A percentile compares a stretch with the other conserved stretches of the same genome.
These are phyloP conservation scores for Drosophila nr. medialis DNA, from an alignment of 2,888 invertebrate genomes.

Conservation along the genomic window DNA sequence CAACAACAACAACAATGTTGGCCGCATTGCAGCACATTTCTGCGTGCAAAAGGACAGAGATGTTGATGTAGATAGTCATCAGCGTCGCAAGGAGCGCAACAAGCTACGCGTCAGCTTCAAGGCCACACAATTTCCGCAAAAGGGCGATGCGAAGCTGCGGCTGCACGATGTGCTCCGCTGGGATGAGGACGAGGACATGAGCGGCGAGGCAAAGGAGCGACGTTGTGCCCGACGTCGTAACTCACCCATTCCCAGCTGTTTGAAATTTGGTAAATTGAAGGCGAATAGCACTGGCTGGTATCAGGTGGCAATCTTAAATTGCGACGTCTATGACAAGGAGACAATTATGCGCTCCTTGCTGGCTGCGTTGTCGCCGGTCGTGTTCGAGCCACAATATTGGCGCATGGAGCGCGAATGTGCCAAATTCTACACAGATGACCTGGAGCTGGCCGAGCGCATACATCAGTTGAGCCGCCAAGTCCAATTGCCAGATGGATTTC, in stretches of 20 bases:
- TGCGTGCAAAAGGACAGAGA: conserved; percentile 62
- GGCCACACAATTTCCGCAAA: conserved; percentile 65
- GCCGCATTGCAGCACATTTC: conserved; percentile 70
- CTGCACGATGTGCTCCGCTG: conserved; percentile 68
- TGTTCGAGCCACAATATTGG: conserved; percentile 89
- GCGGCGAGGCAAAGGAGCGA: conserved; percentile 1
- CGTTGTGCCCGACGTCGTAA: not conserved
- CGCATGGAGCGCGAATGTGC: conserved; percentile 88
- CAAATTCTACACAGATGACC: conserved; percentile 92
- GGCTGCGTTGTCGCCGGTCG: conserved; percentile 88
- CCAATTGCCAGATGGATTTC: conserved; percentile 90
- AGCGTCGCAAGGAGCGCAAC: conserved; percentile 76
- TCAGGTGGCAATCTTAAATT: conserved; percentile 86
- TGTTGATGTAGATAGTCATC: conserved; percentile 71
- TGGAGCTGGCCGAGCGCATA: conserved; percentile 89
- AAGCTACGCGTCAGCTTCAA: conserved; percentile 84
- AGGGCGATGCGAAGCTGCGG: conserved; percentile 53
- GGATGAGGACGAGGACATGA: conserved; percentile 84
- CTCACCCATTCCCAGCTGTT: not conserved
- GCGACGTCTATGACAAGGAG: conserved; percentile 90
- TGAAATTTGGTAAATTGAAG: not conserved
- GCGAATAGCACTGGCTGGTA: conserved; percentile 1
- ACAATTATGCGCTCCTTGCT: conserved; percentile 87
- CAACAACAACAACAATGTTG: conserved; percentile 7
- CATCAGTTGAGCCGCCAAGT: conserved; percentile 88